Base-by-base conservation (phyloP, 1,140 invertebrate genomes). In the Bombus difficillimus region DNA sequence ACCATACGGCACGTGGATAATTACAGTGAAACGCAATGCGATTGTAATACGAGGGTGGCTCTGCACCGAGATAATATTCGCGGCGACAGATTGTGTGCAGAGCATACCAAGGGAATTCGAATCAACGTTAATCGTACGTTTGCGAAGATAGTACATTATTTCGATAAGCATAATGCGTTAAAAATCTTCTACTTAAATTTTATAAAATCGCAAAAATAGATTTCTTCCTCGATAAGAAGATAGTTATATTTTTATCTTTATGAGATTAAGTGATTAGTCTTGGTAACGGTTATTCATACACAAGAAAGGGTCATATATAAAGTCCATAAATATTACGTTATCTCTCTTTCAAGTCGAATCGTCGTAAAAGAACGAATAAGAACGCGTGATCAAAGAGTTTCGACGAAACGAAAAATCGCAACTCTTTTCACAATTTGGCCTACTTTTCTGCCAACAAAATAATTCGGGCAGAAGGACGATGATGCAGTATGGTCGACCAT, bases 401-500 rank as follows among this genome's bases (percentile, higher is more conserved):
- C 47, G 47, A 8, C 1, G 28, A 64, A 53, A 82, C 13, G n/a
- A 39, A 53, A 43, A 41, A 66, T 76, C 9, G 41, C 73, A 66
- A 85, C 75, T 73, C 53, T 80, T 81, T 72, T 25, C n/a, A 22
- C 69, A 77, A 69, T 82, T 62, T 89, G 77, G 83, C 87, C 84
- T 89, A 88, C 71, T 81, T 88, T 53, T 68, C 43, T 53, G 53
- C 4, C 28, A 41, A 64, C 32, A 57, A 57, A 86, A 83, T 86
- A 89, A 89, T 83, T 89, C 88, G 85, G 82, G 76, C 88, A 85
- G 73, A 66, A 87, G 28, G 78, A 79, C 75, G 77, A 28, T 41
- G 81, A 83, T 62, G 76, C 69, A 66, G 82, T 43, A 72, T 77
- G 86, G 74, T 83, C 79, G 78, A 81, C 91, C 90, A 92, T 92